Evolutionary conservation across 2,888 invertebrate genomes (phyloP), one percentile per base, ranked within the genome.

Genomic region (Panzeria rudis): DNA sequence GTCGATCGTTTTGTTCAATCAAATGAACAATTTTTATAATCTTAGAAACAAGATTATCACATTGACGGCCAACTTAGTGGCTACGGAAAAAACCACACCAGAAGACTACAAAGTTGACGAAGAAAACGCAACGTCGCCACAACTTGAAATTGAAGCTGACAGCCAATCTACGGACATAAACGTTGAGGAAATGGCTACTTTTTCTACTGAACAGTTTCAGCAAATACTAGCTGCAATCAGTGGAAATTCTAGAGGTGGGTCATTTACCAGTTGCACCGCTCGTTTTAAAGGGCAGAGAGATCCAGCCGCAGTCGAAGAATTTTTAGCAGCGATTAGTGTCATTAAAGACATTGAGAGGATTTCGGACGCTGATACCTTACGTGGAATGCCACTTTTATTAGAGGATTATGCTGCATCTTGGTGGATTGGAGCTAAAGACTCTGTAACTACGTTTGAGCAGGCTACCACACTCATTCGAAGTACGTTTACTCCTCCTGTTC

Each of bases 261-360:
- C 79, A 1, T 84, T 87, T 82, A 73, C 71, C 3, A 23, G 76
- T 6, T 87, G 86, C 56, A 86, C 84, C 0, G 81, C 75, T 13
- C 72, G 82, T 8, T 84, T 76, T 38, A 52, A 17, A 23, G 84
- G 86, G 2, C 56, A 79, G 38, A 54, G 84, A 32, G 79, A 86
- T 77, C 81, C 81, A 11, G 82, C 64, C 54, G 75, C 56, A 1
- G 86, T 86, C 0, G 82, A 86, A 32, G 75, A 81, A 11, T 86
- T 86, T 35, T 69, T 87, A 9, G 23, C 80, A 0, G 86, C 84
- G 1, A 75, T 87, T 0, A 75, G 41, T 11, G 80, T 87, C 0
- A 86, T 64, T 15, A 87, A 87, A 29, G 86, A 87, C 5, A 78
- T 86, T 9, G 83, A 86, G 32, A 72, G 72, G 32, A 83, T 87